These are phyloP conservation scores for Piprites chloris DNA, from an alignment of 2,113 vertebrate species.

Conservation along the genomic window DNA sequence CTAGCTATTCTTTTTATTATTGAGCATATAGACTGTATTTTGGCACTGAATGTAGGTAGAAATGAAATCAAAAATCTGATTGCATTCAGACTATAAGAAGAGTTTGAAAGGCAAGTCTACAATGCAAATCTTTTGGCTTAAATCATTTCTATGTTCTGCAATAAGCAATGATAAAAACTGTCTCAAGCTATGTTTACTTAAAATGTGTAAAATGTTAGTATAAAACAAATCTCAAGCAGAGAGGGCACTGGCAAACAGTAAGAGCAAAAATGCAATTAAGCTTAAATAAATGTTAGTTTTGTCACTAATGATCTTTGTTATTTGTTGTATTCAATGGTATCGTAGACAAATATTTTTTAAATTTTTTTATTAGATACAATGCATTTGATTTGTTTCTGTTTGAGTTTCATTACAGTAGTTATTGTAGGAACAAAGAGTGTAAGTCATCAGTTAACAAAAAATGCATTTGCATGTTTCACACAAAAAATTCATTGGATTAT, in stretches of 20 bases:
- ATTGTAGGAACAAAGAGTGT: neutral
- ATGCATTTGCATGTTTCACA: neutral
- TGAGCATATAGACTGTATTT: neutral
- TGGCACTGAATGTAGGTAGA: neutral
- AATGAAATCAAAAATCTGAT: neutral
- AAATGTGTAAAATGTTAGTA: neutral
- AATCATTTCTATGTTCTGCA: neutral
- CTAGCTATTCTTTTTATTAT: neutral
- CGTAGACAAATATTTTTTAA: neutral
- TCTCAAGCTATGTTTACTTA: neutral
- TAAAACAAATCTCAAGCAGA: neutral
- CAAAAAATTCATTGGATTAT: neutral
- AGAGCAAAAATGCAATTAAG: neutral
- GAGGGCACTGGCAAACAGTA: neutral
- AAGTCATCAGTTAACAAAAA: neutral
- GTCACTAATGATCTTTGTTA: neutral
- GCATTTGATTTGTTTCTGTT: neutral
- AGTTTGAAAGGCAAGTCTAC: neutral
- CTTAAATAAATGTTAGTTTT: neutral
- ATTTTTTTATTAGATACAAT: neutral
- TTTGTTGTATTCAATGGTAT: neutral
- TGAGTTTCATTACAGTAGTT: slow-evolving; percentile 4
- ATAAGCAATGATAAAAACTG: neutral
- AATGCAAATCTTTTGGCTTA: neutral
- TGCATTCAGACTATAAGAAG: neutral